A percentile compares a stretch with the other conserved stretches of the same genome.
These are phyloP conservation scores for Natator depressus DNA, from an alignment of 2,113 vertebrate species.

Conservation along the genomic window DNA sequence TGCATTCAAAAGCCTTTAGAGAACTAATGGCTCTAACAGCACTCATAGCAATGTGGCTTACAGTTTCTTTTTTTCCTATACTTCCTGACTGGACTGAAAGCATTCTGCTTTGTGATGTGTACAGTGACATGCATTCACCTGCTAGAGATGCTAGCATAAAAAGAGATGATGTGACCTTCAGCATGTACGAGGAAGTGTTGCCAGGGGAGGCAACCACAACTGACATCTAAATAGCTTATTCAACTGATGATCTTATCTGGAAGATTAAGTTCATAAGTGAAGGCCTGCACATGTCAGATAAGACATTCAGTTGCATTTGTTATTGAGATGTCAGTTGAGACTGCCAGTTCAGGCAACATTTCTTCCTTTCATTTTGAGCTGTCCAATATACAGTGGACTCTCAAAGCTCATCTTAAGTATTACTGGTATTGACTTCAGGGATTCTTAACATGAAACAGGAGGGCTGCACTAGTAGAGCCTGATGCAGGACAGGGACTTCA, in stretches of 20 bases:
- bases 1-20: rapidly evolving
- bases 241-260: not conserved
- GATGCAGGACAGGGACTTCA: not conserved
- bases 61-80: not conserved
- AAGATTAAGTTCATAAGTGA: not conserved
- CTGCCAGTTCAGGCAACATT: slow-evolving; percentile 13
- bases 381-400: not conserved
- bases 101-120: not conserved
- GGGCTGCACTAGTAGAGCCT: not conserved
- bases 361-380: not conserved
- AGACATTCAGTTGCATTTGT: slow-evolving; percentile 50
- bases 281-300: slow-evolving; percentile 44
- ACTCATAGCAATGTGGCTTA: rapidly evolving
- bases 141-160: not conserved
- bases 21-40: too few relatives aligned
- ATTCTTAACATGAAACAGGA: not conserved
- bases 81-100: not conserved
- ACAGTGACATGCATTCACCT: not conserved
- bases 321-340: slow-evolving; percentile 4
- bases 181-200: not conserved
- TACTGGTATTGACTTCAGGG: not conserved
- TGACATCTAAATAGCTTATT: not conserved
- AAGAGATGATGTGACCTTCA: not conserved
- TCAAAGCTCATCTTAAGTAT: not conserved
- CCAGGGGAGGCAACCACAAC: not conserved